A percentile compares a stretch with the other conserved stretches of the same genome.
Evolutionary conservation across 2,888 invertebrate species (phyloP).

Genomic region (Lypha dubia): DNA sequence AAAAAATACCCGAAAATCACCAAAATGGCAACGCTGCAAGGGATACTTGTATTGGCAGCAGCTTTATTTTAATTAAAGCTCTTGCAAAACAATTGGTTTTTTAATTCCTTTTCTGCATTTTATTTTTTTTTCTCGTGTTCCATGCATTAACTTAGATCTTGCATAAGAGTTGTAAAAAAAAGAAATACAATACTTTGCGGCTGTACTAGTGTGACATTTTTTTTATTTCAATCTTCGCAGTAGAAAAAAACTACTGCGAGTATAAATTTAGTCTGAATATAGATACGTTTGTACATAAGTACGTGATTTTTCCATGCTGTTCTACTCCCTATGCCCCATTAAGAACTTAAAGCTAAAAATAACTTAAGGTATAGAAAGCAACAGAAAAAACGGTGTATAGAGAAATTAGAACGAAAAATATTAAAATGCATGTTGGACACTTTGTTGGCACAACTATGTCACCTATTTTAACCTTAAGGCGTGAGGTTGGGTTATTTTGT

Average conservation of each 20-base stretch:
- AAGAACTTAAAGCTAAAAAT: constrained; percentile 41
- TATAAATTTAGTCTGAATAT: constrained; percentile 27
- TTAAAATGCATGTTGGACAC: constrained; percentile 58
- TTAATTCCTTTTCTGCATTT: constrained; percentile 7
- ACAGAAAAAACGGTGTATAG: background rate
- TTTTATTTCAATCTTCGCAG: constrained; percentile 2
- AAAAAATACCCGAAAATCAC: too few species aligned
- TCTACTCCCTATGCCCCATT: constrained; percentile 29
- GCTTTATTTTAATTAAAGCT: constrained; percentile 64
- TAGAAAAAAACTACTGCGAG: constrained; percentile 17
- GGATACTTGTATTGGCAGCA: constrained; percentile 1
- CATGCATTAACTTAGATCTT: constrained; percentile 7
- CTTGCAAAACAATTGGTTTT: constrained; percentile 53
- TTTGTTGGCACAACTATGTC: constrained; percentile 64
- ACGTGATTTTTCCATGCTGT: background rate
- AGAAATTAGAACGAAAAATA: constrained; percentile 55
- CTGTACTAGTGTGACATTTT: background rate
- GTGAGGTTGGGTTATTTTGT: background rate
- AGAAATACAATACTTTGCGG: constrained; percentile 9
- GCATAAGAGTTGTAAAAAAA: constrained; percentile 7
- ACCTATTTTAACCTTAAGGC: constrained; percentile 68
- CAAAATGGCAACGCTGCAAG: too few species aligned
- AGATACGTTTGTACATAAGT: constrained; percentile 15
- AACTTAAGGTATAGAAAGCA: background rate
- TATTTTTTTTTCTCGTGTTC: background rate